A percentile compares a stretch with the other conserved stretches of the same genome.
Conservation (phyloP, 2,888 invertebrate species). For the Pinctada fucata region DNA sequence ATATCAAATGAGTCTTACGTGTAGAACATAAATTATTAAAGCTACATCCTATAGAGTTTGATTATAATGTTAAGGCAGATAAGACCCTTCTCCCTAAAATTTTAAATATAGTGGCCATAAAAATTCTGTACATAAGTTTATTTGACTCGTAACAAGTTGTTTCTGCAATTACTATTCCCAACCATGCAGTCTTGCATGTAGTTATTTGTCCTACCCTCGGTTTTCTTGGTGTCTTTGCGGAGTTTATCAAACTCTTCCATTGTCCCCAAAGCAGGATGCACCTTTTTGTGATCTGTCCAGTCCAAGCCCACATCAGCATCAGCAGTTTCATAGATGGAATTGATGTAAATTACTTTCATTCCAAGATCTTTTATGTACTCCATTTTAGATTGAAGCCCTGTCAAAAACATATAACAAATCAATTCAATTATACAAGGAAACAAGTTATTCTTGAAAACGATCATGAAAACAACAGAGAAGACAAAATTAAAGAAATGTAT, state of each 20-base stretch:
- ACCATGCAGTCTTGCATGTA: too few relatives aligned
- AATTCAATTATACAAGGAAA: neutral
- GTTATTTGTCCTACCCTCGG: constrained; percentile 1
- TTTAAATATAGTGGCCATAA: too few relatives aligned
- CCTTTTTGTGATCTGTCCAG: constrained; percentile 85
- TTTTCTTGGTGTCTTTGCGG: constrained; percentile 66
- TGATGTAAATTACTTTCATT: constrained; percentile 87
- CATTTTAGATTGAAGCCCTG: constrained; percentile 77
- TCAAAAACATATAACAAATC: constrained; percentile 42
- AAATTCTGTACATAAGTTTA: too few relatives aligned
- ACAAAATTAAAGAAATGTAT: too few relatives aligned
- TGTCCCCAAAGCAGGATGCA: constrained; percentile 86
- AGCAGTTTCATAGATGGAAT: constrained; percentile 83
- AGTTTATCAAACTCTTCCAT: constrained; percentile 82
- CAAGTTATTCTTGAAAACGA: neutral
- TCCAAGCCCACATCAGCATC: constrained; percentile 88
- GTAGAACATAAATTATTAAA: too few relatives aligned
- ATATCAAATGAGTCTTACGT: too few relatives aligned
- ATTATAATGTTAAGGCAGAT: too few relatives aligned
- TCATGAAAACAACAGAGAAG: neutral
- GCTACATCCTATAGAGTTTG: too few relatives aligned
- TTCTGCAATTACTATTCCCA: too few relatives aligned
- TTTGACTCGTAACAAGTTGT: too few relatives aligned
- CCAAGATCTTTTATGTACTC: constrained; percentile 77
- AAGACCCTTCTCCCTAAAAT: too few relatives aligned